phyloP scores from a whole-genome alignment of 2,113 vertebrate species.

The Theristicus caerulescens region DNA sequence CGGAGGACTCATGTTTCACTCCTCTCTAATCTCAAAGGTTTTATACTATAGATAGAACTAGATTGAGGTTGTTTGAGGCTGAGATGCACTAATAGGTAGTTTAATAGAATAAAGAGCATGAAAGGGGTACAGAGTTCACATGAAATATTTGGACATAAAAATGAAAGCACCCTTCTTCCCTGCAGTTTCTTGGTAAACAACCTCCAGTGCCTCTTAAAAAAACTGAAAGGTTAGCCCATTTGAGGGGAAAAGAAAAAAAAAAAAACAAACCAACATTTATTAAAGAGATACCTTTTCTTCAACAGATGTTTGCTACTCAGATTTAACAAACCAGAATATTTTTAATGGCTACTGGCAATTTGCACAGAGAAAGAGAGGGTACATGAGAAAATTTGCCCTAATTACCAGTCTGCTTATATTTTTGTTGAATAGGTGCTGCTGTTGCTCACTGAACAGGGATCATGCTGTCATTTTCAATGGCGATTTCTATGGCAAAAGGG shows the following conservation, averaged over 20 bases:
- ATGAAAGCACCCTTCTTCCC: neutral
- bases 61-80: neutral
- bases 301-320: neutral
- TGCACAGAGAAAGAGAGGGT: neutral
- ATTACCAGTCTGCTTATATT: neutral
- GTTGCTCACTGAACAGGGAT: neutral
- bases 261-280: neutral
- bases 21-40: neutral
- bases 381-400: neutral
- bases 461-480: neutral
- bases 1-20: neutral
- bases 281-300: neutral
- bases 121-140: neutral
- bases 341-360: neutral
- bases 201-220: neutral
- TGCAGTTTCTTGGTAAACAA: neutral
- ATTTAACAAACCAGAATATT: slow-evolving; percentile 49
- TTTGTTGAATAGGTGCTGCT: neutral
- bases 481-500: neutral
- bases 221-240: neutral
- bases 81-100: neutral
- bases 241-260: neutral
- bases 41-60: neutral
- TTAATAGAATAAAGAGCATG: slow-evolving; percentile 10
- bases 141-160: slow-evolving; percentile 38